phyloP scores from a whole-genome alignment of 1,140 invertebrate genomes.

The Hylaeus volcanicus region DNA sequence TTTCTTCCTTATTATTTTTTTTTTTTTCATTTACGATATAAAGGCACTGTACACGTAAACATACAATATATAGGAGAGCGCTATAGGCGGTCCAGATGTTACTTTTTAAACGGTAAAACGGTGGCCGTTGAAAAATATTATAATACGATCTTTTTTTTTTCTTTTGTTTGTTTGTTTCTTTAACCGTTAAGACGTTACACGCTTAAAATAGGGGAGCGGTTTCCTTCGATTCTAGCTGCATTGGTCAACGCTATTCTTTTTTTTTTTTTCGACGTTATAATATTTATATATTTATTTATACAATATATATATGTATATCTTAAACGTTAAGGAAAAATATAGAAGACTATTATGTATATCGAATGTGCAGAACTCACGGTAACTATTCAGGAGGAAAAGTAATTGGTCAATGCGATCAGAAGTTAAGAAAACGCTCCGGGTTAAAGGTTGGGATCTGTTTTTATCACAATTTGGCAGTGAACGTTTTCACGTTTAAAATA shows the following conservation, averaged over 20 bases:
- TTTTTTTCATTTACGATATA: slow-evolving; percentile 69
- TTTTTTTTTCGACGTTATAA: slow-evolving; percentile 21
- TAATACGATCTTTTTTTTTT: slow-evolving; percentile 49
- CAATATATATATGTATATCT: slow-evolving; percentile 41
- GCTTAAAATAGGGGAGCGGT: slow-evolving; percentile 67
- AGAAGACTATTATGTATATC: slow-evolving; percentile 60
- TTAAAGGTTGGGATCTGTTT: slow-evolving; percentile 69
- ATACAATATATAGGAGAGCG: slow-evolving; percentile 68
- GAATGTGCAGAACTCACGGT: slow-evolving; percentile 62
- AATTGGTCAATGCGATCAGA: slow-evolving; percentile 67
- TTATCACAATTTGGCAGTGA: slow-evolving; percentile 80
- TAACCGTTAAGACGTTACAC: slow-evolving; percentile 63
- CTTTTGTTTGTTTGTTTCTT: slow-evolving; percentile 37
- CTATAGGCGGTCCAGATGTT: slow-evolving; percentile 62
- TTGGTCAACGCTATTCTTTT: slow-evolving; percentile 60
- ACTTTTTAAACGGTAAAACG: slow-evolving; percentile 63
- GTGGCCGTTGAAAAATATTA: slow-evolving; percentile 72
- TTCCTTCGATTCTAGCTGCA: slow-evolving; percentile 67
- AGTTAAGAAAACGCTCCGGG: slow-evolving; percentile 69
- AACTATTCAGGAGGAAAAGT: slow-evolving; percentile 59
- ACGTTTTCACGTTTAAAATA: slow-evolving; percentile 70
- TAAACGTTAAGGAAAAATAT: slow-evolving; percentile 59
- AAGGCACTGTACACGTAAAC: slow-evolving; percentile 79
- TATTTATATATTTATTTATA: slow-evolving; percentile 24
- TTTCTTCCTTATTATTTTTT: background rate